Evolutionary conservation across 2,888 invertebrate species (phyloP).

Genomic region (Conomelus anceps): DNA sequence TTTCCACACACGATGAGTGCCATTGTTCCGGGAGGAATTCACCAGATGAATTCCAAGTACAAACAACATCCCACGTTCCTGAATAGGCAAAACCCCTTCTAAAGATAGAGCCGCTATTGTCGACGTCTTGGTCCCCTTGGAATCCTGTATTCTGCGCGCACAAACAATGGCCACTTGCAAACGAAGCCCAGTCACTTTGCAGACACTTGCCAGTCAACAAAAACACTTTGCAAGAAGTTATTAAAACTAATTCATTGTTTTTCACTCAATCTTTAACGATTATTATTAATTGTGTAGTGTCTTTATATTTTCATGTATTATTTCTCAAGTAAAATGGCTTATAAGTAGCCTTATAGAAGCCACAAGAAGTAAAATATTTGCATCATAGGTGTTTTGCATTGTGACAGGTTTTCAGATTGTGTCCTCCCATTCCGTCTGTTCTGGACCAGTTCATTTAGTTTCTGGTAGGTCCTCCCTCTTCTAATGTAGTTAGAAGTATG

Average conservation of each 20-base stretch:
- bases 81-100: neutral
- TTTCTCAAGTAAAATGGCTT: too few species aligned
- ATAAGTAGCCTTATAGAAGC: too few species aligned
- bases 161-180: neutral
- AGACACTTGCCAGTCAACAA: neutral
- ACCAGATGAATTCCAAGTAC: neutral
- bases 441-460: too few species aligned
- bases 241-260: neutral
- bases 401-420: too few species aligned
- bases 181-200: neutral
- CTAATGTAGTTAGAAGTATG: too few species aligned
- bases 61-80: neutral
- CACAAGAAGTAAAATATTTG: too few species aligned
- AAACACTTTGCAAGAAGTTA: neutral
- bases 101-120: neutral
- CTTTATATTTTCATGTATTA: neutral
- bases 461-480: too few species aligned
- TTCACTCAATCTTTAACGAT: neutral
- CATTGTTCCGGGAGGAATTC: neutral
- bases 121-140: neutral
- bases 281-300: neutral
- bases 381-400: too few species aligned
- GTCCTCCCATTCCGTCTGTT: too few species aligned
- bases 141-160: neutral
- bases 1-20: neutral